Conservation (phyloP, 1,140 invertebrate genomes). For the Eumeta japonica region DNA sequence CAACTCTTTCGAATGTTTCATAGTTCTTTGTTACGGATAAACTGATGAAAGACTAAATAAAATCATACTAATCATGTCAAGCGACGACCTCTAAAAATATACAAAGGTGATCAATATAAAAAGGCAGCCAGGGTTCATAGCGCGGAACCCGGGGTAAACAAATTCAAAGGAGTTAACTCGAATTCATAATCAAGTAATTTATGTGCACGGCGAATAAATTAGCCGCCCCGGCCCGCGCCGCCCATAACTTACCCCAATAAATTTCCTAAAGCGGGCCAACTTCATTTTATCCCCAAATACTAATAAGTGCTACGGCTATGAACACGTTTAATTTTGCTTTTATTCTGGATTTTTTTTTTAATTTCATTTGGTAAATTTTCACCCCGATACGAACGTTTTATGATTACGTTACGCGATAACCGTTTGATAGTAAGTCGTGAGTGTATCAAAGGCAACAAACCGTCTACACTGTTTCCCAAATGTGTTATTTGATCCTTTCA, state of each 20-base stretch:
- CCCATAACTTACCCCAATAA: conserved; percentile 55
- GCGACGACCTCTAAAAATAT: too few relatives aligned
- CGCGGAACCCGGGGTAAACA: too few relatives aligned
- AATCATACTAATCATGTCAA: too few relatives aligned
- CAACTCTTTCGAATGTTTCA: too few relatives aligned
- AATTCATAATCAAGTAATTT: conserved; percentile 59
- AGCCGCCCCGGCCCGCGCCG: conserved; percentile 45
- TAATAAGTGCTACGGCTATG: conserved; percentile 45
- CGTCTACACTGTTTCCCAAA: too few relatives aligned
- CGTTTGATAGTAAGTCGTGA: too few relatives aligned
- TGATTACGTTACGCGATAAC: conserved; percentile 39
- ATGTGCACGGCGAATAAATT: conserved; percentile 58
- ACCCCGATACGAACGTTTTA: conserved; percentile 37
- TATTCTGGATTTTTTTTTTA: conserved; percentile 41
- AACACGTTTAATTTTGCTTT: conserved; percentile 28
- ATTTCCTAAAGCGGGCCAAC: conserved; percentile 54
- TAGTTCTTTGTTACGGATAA: too few relatives aligned
- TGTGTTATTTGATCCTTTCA: too few relatives aligned
- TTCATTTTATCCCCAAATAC: conserved; percentile 55
- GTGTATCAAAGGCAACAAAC: too few relatives aligned
- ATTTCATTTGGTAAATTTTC: conserved; percentile 26
- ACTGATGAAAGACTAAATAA: too few relatives aligned
- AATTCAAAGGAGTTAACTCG: conserved; percentile 48
- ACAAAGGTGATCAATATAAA: too few relatives aligned
- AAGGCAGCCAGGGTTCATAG: too few relatives aligned